phyloP scores from a whole-genome alignment of 1,140 invertebrate genomes.

The Coenobita brevimanus region DNA sequence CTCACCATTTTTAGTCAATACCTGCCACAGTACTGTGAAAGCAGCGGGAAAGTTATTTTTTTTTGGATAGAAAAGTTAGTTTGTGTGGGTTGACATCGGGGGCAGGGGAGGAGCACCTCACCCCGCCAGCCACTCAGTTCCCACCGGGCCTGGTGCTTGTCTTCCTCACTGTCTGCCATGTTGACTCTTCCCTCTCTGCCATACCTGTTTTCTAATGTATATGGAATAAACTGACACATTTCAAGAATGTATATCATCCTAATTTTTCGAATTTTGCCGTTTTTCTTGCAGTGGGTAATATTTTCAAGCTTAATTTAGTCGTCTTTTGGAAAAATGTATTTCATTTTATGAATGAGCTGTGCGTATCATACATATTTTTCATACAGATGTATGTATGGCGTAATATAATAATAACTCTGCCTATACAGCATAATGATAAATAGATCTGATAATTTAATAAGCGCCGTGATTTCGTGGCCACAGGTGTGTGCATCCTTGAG shows the following conservation, averaged over 20 bases:
- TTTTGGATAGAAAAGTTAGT: not conserved
- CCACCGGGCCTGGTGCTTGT: constrained; percentile 25
- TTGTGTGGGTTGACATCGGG: not conserved
- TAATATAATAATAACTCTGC: no score
- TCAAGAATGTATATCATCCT: not conserved
- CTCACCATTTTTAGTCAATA: not conserved
- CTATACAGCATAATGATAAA: no score
- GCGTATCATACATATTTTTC: no score
- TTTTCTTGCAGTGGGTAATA: no score
- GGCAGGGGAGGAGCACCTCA: not conserved
- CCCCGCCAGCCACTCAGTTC: constrained; percentile 10
- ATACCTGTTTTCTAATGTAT: not conserved
- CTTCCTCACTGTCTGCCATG: constrained; percentile 52
- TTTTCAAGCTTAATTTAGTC: no score
- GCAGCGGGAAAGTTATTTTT: not conserved
- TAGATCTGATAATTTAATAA: no score
- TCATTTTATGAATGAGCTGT: not conserved
- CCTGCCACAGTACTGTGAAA: not conserved
- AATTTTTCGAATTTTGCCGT: no score
- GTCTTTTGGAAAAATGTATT: no score
- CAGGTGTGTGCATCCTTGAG: no score
- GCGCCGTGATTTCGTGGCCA: no score
- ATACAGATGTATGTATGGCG: no score
- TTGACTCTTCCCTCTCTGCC: constrained; percentile 32
- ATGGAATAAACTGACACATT: not conserved